Evolutionary conservation across 1,140 invertebrate species (phyloP), one percentile per base, ranked within the genome.

Genomic region (Bradysia coprophila): DNA sequence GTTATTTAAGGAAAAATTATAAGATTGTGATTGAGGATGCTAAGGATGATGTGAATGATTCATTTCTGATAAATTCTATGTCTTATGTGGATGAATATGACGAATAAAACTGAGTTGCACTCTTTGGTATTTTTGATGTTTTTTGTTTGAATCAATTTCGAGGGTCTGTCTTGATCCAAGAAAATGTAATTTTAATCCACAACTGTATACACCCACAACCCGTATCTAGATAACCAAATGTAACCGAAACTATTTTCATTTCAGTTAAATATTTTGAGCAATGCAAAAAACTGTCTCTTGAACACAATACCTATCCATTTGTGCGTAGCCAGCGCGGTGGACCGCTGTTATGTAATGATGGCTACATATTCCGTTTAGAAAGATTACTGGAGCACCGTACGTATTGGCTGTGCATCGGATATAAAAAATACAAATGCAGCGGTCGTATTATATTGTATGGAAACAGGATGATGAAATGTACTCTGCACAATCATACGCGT

Each of bases 391-490:
- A 15, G 15, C 2, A 28, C 3, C 32, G 33, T n/a, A 42, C 41
- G 6, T 42, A 42, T 24, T 42, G 41, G 41, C 28, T 42, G 19
- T 42, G 41, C 20, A 32, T 34, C 9, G 11, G 21, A 22, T 42
- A 42, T 21, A 42, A 21, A 15, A 4, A 18, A 18, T 21, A 13
- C 19, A 42, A 37, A 42, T 42, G 41, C 20, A 42, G 32, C 37
- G 41, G 41, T 20, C 32, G 41, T n/a, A 33, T 42, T 19, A 42
- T 42, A 16, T 23, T 20, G 16, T 13, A 34, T 16, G 41, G 41
- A 33, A 42, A 42, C 37, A 11, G 15, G 13, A 42, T 42, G 15
- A n/a, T 36, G 2, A 42, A 42, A 37, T 13, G 5, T n/a, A 42
- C 41, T 18, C 20, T 11, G 11, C 41, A 42, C 18, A 42, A n/a